Evolutionary conservation across 2,113 vertebrate species (phyloP), one percentile per base, ranked within the genome.

Genomic region (Zootoca vivipara): DNA sequence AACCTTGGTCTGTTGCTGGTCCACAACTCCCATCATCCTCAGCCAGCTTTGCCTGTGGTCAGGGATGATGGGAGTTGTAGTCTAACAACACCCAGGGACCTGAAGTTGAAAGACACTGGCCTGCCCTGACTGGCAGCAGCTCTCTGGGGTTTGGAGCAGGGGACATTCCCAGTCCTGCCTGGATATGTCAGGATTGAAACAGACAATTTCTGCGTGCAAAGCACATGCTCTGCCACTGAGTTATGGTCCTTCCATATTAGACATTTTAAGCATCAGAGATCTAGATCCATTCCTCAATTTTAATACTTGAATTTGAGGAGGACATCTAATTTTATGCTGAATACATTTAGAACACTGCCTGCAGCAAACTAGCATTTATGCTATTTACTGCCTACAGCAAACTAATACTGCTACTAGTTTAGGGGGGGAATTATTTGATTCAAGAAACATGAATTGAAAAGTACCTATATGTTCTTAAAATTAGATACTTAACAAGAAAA

Each of bases 291-390:
- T 92, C 91, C 92, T 93, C 82, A 93, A 38, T 30, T 87, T 85
- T 87, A 95, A 95, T 94, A 95, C 95, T 97, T 97, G 92, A 94
- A 93, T 96, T 96, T 95, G 94, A 94, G 95, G 95, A 78, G 40
- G 92, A 92, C 92, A 93, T 91, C 93, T 95, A 90, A 91, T 95
- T 96, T 96, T 93, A 95, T 89, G 93, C 93, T 96, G 78, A 75
- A 91, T 94, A 96, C 94, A 90, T 94, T 93, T 95, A 96, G 95
- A 92, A 92, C 86, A 96, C 96, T 97, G 95, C 96, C 96, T 52
- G 10, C 46, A 52, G 46, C 46, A 52, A 52, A 52, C 9, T 52
- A 52, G 46, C 46, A 92, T 95, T 94, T 87, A 93, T 96, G 46
- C 46, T 52, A 52, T 52, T 52, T 52, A 94, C 94, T 97, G 94